phyloP scores from a whole-genome alignment of 2,113 vertebrate species.

The Periophthalmodon schlosseri region DNA sequence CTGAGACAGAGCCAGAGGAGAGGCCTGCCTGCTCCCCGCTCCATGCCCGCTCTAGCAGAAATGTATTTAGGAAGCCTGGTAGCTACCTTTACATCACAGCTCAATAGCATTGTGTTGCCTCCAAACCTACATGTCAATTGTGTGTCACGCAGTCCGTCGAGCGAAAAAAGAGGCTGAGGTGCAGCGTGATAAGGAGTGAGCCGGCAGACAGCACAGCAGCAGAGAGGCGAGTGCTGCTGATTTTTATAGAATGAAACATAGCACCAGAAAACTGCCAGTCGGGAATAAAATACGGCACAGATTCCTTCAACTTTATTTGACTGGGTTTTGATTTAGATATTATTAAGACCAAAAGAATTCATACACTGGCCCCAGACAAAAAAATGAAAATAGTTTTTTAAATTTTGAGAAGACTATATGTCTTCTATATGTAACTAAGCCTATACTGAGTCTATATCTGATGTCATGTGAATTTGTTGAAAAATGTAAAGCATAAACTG shows the following conservation, averaged over 20 bases:
- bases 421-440: too few relatives aligned
- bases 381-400: neutral
- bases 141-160: conserved; percentile 65
- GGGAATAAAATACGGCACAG: conserved; percentile 58
- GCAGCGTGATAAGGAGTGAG: conserved; percentile 63
- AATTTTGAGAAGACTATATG: too few relatives aligned
- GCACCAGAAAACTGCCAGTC: conserved; percentile 36
- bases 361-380: neutral
- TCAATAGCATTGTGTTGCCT: conserved; percentile 71
- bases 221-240: conserved; percentile 50
- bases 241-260: conserved; percentile 60
- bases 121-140: conserved; percentile 73
- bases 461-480: too few relatives aligned
- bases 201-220: conserved; percentile 64
- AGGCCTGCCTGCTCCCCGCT: conserved; percentile 45
- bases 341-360: neutral
- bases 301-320: conserved; percentile 4
- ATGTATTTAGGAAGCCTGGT: conserved; percentile 68
- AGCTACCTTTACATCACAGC: conserved; percentile 75
- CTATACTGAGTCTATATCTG: too few relatives aligned
- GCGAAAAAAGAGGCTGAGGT: conserved; percentile 70
- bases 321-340: neutral
- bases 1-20: conserved; percentile 60
- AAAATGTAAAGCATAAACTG: too few relatives aligned
- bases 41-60: conserved; percentile 64